phyloP scores from a whole-genome alignment of 2,888 invertebrate genomes.

The Epinotia bilunana region DNA sequence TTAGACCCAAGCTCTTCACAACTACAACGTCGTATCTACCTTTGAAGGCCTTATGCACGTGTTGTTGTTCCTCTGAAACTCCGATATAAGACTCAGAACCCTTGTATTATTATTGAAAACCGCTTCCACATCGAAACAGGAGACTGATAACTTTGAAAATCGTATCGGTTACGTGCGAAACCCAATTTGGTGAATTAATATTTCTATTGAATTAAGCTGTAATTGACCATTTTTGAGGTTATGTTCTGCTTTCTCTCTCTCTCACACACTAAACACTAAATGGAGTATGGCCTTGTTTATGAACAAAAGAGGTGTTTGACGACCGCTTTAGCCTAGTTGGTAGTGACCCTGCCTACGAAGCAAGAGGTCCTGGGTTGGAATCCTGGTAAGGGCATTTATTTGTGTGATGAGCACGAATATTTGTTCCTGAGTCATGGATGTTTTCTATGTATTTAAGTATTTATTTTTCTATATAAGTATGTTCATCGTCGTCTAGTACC shows the following conservation, averaged over 20 bases:
- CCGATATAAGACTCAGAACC: slow-evolving; percentile 20
- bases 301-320: too few relatives aligned
- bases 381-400: too few relatives aligned
- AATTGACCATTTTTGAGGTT: background rate
- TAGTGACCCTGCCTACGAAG: too few relatives aligned
- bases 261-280: too few relatives aligned
- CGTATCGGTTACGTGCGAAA: slow-evolving; percentile 39
- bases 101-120: slow-evolving; percentile 35
- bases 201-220: slow-evolving; percentile 14
- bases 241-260: background rate
- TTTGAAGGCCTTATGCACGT: background rate
- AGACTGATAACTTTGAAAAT: slow-evolving; percentile 33
- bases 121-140: slow-evolving; percentile 29
- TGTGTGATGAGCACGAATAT: too few relatives aligned
- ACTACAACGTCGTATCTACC: background rate
- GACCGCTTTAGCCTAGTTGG: too few relatives aligned
- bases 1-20: background rate
- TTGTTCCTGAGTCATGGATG: too few relatives aligned
- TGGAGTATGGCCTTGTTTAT: too few relatives aligned
- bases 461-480: too few relatives aligned
- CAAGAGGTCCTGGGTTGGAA: too few relatives aligned
- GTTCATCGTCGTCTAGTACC: too few relatives aligned
- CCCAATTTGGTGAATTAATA: slow-evolving; percentile 26
- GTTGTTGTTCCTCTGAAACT: background rate
- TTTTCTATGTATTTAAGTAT: too few relatives aligned